Conservation (phyloP, 2,113 vertebrate species). For the Sardina pilchardus region DNA sequence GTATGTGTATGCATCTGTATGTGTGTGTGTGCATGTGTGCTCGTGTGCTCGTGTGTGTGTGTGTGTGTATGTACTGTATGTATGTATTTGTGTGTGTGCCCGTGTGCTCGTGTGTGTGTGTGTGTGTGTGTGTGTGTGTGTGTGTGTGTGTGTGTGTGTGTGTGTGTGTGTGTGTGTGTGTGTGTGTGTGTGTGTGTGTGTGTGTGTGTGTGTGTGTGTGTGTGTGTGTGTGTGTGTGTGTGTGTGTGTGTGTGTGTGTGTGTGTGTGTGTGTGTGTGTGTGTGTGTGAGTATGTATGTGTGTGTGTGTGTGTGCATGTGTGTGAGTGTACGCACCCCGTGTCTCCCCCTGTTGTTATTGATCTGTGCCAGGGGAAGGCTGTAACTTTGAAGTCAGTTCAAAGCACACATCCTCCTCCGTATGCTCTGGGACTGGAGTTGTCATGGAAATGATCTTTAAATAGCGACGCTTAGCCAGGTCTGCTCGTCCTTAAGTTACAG, state of each 20-base stretch:
- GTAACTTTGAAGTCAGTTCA: not conserved
- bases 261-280: not conserved
- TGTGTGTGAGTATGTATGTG: not conserved
- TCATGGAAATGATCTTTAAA: slow-evolving; percentile 10
- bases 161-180: not conserved
- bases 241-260: slow-evolving; percentile 13
- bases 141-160: not conserved
- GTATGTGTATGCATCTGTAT: no score
- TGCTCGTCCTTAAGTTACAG: not conserved
- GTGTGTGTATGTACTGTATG: slow-evolving; percentile 29
- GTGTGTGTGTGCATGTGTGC: not conserved
- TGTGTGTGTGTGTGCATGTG: not conserved
- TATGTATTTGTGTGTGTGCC: slow-evolving; percentile 15
- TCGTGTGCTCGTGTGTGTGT: slow-evolving; percentile 17
- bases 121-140: not conserved
- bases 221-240: slow-evolving; percentile 26
- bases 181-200: not conserved
- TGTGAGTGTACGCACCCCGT: not conserved
- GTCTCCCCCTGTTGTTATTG: slow-evolving; percentile 5
- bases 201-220: slow-evolving; percentile 29
- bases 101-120: not conserved
- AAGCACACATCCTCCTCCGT: not conserved
- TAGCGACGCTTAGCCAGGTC: not conserved
- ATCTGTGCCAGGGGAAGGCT: not conserved
- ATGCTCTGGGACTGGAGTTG: not conserved